These are phyloP conservation scores for Petrocephalus sullivani DNA, from an alignment of 2,797 vertebrate species.

Conservation along the genomic window DNA sequence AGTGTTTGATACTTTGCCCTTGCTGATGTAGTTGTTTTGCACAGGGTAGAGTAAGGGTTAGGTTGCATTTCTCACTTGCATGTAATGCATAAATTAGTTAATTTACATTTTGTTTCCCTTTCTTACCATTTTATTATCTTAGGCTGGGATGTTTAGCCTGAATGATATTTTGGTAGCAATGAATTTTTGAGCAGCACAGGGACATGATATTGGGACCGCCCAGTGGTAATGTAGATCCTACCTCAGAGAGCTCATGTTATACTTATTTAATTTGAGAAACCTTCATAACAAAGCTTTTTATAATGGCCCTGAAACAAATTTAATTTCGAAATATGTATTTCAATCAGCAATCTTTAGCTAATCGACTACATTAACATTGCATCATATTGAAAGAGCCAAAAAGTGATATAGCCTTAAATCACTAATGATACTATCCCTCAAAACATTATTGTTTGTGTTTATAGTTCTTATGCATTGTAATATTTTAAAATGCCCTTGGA, in stretches of 20 bases:
- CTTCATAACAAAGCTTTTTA: not conserved
- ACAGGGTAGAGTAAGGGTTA: not conserved
- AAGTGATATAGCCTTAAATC: not conserved
- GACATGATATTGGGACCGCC: not conserved
- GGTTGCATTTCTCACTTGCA: slow-evolving; percentile 21
- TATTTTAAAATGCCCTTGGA: not conserved
- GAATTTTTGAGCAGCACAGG: not conserved
- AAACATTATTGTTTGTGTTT: not conserved
- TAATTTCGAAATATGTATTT: not conserved
- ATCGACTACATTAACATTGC: not conserved
- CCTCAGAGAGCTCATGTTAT: not conserved
- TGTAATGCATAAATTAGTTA: not conserved
- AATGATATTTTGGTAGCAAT: not conserved
- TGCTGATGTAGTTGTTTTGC: slow-evolving; percentile 30
- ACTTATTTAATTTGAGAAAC: not conserved
- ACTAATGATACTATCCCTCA: not conserved
- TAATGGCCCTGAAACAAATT: not conserved
- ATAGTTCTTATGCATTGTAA: not conserved
- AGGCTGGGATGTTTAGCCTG: not conserved
- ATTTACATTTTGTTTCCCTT: not conserved
- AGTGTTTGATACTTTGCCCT: slow-evolving; percentile 19
- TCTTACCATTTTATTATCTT: not conserved
- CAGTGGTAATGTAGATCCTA: not conserved
- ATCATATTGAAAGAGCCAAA: not conserved
- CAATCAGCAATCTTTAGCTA: not conserved